phyloP scores from a whole-genome alignment of 2,888 invertebrate genomes.

The Adela reaumurella region DNA sequence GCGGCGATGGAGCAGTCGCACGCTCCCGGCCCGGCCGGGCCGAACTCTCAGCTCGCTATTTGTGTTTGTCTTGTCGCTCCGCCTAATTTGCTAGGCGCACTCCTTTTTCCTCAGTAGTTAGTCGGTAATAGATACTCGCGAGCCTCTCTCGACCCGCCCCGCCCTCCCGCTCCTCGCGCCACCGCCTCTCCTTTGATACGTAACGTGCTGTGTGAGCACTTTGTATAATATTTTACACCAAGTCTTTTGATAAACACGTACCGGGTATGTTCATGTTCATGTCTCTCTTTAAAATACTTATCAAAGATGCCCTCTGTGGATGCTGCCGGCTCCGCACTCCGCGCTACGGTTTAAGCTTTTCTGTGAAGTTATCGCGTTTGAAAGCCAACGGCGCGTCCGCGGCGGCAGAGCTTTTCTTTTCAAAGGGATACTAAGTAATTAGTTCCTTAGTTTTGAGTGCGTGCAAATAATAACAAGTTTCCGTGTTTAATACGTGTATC shows the following conservation, averaged over 20 bases:
- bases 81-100: slow-evolving; percentile 54
- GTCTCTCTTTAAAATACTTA: background rate
- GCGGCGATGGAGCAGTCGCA: slow-evolving; percentile 30
- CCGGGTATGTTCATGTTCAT: slow-evolving; percentile 35
- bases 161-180: slow-evolving; percentile 56
- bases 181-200: slow-evolving; percentile 54
- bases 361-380: background rate
- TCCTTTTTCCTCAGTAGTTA: slow-evolving; percentile 22
- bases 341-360: background rate
- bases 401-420: background rate
- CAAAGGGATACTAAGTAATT: background rate
- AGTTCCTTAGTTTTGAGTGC: background rate
- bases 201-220: slow-evolving; percentile 24
- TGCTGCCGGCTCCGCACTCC: background rate
- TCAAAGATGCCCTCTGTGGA: background rate
- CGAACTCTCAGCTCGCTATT: background rate
- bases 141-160: slow-evolving; percentile 18
- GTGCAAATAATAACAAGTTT: too few relatives aligned
- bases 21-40: background rate
- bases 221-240: slow-evolving; percentile 57
- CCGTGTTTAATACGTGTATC: too few relatives aligned
- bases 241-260: slow-evolving; percentile 59
- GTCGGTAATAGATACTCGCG: too few relatives aligned
- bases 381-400: background rate
- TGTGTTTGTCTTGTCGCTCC: slow-evolving; percentile 18